phyloP scores from a whole-genome alignment of 2,113 vertebrate species.

The Tupaia tana region DNA sequence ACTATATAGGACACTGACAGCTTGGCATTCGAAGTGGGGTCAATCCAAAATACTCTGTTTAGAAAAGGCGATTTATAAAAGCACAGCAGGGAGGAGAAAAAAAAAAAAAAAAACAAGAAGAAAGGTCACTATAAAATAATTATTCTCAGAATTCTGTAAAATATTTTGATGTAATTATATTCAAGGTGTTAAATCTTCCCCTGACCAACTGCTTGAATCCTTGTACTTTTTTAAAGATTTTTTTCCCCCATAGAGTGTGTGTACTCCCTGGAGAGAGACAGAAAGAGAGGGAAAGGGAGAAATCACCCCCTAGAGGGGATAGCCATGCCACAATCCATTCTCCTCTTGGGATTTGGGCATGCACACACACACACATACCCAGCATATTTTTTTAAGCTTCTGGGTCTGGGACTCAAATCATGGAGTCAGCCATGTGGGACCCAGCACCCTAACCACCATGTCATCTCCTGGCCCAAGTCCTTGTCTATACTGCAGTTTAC shows the following conservation, averaged over 20 bases:
- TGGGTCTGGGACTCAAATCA: no score
- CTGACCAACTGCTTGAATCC: not conserved
- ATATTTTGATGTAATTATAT: constrained; percentile 2
- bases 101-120: not conserved
- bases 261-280: no score
- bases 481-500: not conserved
- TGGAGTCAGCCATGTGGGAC: no score
- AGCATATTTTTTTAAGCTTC: no score
- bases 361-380: no score
- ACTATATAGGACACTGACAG: not conserved
- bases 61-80: constrained; percentile 11
- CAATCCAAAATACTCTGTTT: not conserved
- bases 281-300: no score
- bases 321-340: no score
- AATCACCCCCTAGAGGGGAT: no score
- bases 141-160: not conserved
- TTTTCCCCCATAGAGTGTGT: no score
- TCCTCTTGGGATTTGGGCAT: no score
- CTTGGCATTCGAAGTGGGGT: not conserved
- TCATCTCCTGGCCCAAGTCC: no score
- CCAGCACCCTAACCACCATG: no score
- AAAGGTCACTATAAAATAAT: not conserved
- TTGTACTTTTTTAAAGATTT: not conserved
- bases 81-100: not conserved
- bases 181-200: not conserved